Evolutionary conservation across 2,113 vertebrate genomes (phyloP).

Genomic region (Paramisgurnus dabryanus): DNA sequence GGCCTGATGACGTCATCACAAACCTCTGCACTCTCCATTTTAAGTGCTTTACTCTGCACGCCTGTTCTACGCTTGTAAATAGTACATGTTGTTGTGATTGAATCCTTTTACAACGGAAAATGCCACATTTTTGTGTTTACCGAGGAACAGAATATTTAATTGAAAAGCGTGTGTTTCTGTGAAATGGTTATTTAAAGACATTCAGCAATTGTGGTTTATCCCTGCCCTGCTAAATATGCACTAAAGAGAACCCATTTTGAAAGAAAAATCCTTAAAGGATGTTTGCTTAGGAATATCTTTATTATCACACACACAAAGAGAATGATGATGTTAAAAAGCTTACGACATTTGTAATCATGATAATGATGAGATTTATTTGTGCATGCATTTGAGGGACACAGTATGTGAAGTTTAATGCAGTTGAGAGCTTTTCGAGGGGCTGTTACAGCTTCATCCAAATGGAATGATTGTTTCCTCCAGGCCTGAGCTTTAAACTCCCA

Average conservation of each 20-base stretch:
- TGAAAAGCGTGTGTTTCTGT: slow-evolving; percentile 9
- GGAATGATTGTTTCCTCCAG: slow-evolving; percentile 58
- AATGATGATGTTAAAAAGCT: neutral
- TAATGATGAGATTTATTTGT: slow-evolving; percentile 24
- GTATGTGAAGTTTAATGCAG: slow-evolving; percentile 52
- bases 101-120: neutral
- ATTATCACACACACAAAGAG: neutral
- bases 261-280: neutral
- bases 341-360: neutral
- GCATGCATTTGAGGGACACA: slow-evolving; percentile 33
- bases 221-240: neutral
- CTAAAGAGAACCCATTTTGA: too few species aligned
- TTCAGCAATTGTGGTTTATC: slow-evolving; percentile 1
- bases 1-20: slow-evolving; percentile 25
- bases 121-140: slow-evolving; percentile 9
- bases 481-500: slow-evolving; percentile 73
- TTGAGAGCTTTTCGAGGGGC: slow-evolving; percentile 31
- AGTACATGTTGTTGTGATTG: neutral
- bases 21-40: slow-evolving; percentile 15
- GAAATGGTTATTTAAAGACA: neutral
- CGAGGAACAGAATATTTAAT: slow-evolving; percentile 16
- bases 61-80: neutral
- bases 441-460: slow-evolving; percentile 58
- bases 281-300: neutral
- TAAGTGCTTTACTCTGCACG: neutral